Evolutionary conservation across 2,113 vertebrate species (phyloP), one percentile per base, ranked within the genome.

Genomic region (Gasterosteus aculeatus): DNA sequence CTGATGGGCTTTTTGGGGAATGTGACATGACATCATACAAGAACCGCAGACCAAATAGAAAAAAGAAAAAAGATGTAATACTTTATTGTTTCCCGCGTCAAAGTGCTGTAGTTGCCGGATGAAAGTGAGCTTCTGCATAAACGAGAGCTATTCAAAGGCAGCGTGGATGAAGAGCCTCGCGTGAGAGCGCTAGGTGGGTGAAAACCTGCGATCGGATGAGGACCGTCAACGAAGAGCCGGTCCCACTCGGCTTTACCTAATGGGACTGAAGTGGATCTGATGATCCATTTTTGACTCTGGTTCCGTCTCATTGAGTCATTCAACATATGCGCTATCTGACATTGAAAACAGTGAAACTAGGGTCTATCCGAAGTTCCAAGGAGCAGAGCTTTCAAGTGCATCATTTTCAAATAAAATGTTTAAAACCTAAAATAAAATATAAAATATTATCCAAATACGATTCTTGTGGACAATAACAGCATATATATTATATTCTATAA

Each of bases 181-280:
- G 66, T 78, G 66, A 80, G 77, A 82, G 88, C 49, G 73, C 84
- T 79, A 81, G 85, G 76, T 77, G 82, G 85, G 85, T 86, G 66
- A 77, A 72, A 84, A 78, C n/a, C 77, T 1, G 57, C 42, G 8
- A 56, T 68, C 47, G 44, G 47, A 76, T 26, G 75, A 89, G 88
- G 85, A 87, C 84, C 67, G 80, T 89, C 68, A 80, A 44, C 5
- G 78, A 85, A 62, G 73, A 89, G 84, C 80, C 18, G 19, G 75
- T 31, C 39, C 56, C 78, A 75, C 87, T 89, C 69, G 64, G 84
- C 73, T 56, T 78, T 71, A 79, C 60, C 85, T 85, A 90, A 89
- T 86, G 84, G 72, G 75, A 80, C 71, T 82, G 78, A 88, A 91
- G 85, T 49, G 85, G 83, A 74, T 63, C 74, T 75, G 60, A 64